These are phyloP conservation scores for Aporophyla lueneburgensis DNA, from an alignment of 2,888 invertebrate species.

Conservation along the genomic window DNA sequence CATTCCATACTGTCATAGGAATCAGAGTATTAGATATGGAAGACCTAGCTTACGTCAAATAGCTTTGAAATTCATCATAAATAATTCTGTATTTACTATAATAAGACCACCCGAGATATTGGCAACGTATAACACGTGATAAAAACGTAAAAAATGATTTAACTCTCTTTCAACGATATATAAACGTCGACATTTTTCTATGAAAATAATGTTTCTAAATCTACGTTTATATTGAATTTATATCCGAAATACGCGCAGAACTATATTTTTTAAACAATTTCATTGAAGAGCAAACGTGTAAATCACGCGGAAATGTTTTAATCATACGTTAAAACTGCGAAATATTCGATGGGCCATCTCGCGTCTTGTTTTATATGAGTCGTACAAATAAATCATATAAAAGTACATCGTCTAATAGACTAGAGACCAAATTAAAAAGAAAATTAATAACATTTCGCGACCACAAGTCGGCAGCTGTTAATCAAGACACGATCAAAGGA, in stretches of 20 bases:
- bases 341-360: slow-evolving; percentile 70
- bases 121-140: slow-evolving; percentile 7
- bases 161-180: slow-evolving; percentile 44
- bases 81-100: neutral
- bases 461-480: slow-evolving; percentile 84
- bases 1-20: neutral
- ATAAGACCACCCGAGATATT: slow-evolving; percentile 27
- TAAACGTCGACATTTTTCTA: slow-evolving; percentile 52
- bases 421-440: slow-evolving; percentile 87
- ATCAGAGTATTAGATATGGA: neutral
- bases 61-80: slow-evolving; percentile 9
- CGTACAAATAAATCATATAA: slow-evolving; percentile 79
- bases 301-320: slow-evolving; percentile 68
- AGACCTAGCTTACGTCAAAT: neutral
- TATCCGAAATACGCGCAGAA: slow-evolving; percentile 38
- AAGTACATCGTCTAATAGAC: slow-evolving; percentile 80
- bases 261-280: slow-evolving; percentile 50
- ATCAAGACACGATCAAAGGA: slow-evolving; percentile 89
- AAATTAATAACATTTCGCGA: slow-evolving; percentile 88
- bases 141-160: slow-evolving; percentile 44
- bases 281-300: slow-evolving; percentile 62
- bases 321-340: slow-evolving; percentile 69
- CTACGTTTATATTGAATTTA: slow-evolving; percentile 51
- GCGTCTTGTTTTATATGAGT: slow-evolving; percentile 72
- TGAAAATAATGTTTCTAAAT: slow-evolving; percentile 38